A percentile compares a stretch with the other conserved stretches of the same genome.
Conservation (phyloP, 2,888 invertebrate genomes). For the Lepidocyrtoides sp. region DNA sequence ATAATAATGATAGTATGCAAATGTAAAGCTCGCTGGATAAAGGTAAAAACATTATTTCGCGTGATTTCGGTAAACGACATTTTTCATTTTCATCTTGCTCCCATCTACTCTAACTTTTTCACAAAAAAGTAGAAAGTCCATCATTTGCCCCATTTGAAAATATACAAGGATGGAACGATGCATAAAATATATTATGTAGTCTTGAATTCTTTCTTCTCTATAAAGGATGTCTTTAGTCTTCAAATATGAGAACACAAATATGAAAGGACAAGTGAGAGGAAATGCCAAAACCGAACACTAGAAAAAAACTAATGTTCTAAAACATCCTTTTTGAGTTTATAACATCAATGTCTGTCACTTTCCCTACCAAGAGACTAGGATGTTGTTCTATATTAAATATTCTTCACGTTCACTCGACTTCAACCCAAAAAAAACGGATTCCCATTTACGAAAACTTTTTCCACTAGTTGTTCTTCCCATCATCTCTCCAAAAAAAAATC, state of each 20-base stretch:
- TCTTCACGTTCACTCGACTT: conserved; percentile 24
- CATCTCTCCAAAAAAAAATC: not conserved
- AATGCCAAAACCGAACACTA: not conserved
- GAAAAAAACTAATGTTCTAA: not conserved
- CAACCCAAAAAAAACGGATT: not conserved
- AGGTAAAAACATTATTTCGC: conserved; percentile 47
- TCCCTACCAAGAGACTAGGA: conserved; percentile 2
- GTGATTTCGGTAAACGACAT: conserved; percentile 66
- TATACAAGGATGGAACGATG: not conserved
- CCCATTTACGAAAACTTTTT: conserved; percentile 38
- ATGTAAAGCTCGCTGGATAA: not conserved
- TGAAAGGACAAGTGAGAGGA: not conserved
- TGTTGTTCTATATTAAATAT: conserved; percentile 39
- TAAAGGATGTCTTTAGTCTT: too few relatives aligned
- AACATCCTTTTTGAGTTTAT: conserved; percentile 40
- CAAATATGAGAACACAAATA: not conserved
- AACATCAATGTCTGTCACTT: conserved; percentile 69
- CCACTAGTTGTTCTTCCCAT: conserved; percentile 42
- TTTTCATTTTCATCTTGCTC: conserved; percentile 47
- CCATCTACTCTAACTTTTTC: conserved; percentile 7
- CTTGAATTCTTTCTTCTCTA: not conserved
- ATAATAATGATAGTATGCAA: not conserved
- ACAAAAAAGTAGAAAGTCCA: conserved; percentile 17
- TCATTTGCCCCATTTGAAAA: not conserved
- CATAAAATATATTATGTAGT: conserved; percentile 13